Conservation (phyloP, 2,113 vertebrate genomes). For the Vombatus ursinus region DNA sequence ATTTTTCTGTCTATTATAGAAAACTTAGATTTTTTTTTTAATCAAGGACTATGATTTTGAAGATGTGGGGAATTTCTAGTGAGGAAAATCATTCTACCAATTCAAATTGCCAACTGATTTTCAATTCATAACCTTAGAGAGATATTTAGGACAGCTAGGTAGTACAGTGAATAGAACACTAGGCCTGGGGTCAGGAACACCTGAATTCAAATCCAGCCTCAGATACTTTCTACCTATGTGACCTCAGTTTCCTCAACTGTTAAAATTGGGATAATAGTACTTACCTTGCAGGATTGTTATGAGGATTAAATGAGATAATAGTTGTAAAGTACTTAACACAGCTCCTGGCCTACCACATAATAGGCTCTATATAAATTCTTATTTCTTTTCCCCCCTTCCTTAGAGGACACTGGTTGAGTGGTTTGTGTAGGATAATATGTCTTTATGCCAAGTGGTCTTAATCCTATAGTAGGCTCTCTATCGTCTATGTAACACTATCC, state of each 20-base stretch:
- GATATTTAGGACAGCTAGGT: not conserved
- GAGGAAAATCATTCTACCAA: not conserved
- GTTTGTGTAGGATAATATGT: not conserved
- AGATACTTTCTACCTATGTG: not conserved
- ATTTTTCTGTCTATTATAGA: not conserved
- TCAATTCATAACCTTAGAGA: not conserved
- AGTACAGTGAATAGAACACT: not conserved
- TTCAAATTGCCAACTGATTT: not conserved
- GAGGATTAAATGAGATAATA: not conserved
- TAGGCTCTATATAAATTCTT: not conserved
- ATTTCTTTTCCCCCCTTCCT: not conserved
- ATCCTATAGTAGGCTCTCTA: not conserved
- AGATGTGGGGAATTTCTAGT: not conserved
- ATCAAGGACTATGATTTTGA: not conserved
- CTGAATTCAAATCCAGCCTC: not conserved
- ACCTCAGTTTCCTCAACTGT: not conserved
- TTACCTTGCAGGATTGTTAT: not conserved
- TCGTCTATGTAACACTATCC: not conserved
- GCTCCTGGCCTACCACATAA: not conserved
- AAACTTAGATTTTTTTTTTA: not conserved
- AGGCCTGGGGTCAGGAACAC: not conserved
- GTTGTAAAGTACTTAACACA: not conserved
- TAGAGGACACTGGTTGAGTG: not conserved
- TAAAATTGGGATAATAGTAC: not conserved
- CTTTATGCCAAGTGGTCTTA: not conserved